These are phyloP conservation scores for Enteromius anoplus DNA, from an alignment of 2,797 vertebrate species.

Conservation along the genomic window DNA sequence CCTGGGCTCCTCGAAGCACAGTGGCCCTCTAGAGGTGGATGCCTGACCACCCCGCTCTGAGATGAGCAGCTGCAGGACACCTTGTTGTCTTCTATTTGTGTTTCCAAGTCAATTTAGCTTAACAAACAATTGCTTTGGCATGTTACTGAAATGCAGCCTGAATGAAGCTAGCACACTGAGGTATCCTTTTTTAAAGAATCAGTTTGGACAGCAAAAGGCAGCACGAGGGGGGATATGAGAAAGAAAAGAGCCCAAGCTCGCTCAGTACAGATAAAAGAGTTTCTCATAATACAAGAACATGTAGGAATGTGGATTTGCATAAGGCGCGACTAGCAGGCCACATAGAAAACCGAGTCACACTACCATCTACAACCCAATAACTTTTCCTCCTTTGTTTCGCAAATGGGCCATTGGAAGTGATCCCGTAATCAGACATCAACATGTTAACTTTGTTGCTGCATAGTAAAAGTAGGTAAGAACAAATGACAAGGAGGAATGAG, in stretches of 20 bases:
- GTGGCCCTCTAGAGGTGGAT: slow-evolving; percentile 50
- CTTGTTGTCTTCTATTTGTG: neutral
- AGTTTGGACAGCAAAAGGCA: slow-evolving; percentile 17
- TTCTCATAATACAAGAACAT: slow-evolving; percentile 35
- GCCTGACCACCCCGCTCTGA: slow-evolving; percentile 1
- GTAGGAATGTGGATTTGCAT: slow-evolving; percentile 44
- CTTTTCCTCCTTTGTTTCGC: slow-evolving; percentile 32
- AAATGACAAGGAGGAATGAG: slow-evolving; percentile 60
- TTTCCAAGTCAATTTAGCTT: neutral
- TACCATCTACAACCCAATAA: slow-evolving; percentile 25
- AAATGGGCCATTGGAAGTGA: slow-evolving; percentile 5
- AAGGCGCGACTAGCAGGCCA: slow-evolving; percentile 16
- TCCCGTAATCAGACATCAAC: neutral
- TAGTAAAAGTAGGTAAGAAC: slow-evolving; percentile 68
- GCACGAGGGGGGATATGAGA: neutral
- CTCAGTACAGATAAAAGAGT: slow-evolving; percentile 41
- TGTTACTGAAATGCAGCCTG: neutral
- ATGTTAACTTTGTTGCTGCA: slow-evolving; percentile 67
- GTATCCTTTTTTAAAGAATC: slow-evolving; percentile 12
- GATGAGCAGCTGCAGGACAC: neutral
- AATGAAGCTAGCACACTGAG: neutral
- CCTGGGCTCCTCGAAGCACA: slow-evolving; percentile 19
- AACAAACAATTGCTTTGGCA: neutral
- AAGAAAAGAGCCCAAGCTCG: neutral
- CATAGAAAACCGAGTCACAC: slow-evolving; percentile 14